Conservation (phyloP, 2,113 vertebrate species). For the Hystrix brachyura region DNA sequence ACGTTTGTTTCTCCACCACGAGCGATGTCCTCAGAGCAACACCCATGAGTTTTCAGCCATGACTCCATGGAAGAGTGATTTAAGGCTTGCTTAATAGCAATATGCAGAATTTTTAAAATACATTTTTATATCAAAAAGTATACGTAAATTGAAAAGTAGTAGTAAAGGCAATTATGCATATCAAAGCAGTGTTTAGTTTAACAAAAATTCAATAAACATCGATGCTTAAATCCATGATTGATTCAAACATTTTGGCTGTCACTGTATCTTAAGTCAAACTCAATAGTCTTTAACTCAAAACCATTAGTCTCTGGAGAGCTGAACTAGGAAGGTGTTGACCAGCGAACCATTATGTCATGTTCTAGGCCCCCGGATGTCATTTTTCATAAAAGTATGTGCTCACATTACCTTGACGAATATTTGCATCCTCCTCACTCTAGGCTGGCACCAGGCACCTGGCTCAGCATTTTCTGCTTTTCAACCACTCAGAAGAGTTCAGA, state of each 20-base stretch:
- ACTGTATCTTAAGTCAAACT: constrained; percentile 3
- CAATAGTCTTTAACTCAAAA: constrained; percentile 2
- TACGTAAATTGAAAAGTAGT: not conserved
- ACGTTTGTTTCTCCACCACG: fast-evolving
- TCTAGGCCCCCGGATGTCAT: not conserved
- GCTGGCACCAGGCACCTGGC: not conserved
- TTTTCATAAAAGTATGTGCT: not conserved
- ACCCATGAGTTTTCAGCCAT: not conserved
- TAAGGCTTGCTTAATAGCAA: not conserved
- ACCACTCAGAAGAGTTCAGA: not conserved
- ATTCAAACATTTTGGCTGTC: not conserved
- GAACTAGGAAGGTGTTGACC: not conserved
- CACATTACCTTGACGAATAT: not conserved
- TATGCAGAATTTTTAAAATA: not conserved
- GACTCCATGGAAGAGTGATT: not conserved
- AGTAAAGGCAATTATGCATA: constrained; percentile 1
- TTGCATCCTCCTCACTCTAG: not conserved
- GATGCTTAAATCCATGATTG: not conserved
- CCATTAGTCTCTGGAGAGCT: not conserved
- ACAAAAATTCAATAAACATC: not conserved
- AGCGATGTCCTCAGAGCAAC: not conserved
- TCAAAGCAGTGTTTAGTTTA: not conserved
- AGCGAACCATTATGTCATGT: not conserved
- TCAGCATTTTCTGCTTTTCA: not conserved
- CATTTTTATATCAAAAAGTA: not conserved